Evolutionary conservation across 2,797 vertebrate species (phyloP).

Genomic region (Leontopithecus rosalia): DNA sequence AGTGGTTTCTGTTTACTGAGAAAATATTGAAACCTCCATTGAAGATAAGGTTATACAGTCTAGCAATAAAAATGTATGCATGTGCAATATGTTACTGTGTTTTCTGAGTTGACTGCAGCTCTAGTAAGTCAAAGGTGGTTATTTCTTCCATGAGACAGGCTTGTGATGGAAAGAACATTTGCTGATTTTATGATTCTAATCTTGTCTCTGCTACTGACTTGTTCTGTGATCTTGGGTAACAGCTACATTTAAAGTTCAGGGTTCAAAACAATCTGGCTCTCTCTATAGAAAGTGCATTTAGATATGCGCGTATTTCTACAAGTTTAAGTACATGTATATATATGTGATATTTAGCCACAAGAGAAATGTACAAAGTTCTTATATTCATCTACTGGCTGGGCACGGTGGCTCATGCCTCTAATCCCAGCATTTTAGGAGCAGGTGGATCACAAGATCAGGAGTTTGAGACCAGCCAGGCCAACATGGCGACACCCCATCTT

Average conservation of each 20-base stretch:
- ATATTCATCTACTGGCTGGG: neutral
- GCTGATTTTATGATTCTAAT: conserved; percentile 55
- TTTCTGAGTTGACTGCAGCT: conserved; percentile 30
- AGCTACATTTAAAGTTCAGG: conserved; percentile 41
- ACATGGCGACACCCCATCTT: too few species aligned
- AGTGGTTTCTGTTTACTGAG: conserved; percentile 66
- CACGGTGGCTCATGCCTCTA: too few species aligned
- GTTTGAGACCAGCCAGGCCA: too few species aligned
- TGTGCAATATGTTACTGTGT: conserved; percentile 44
- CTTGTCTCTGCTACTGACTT: conserved; percentile 31
- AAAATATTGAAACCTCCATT: conserved; percentile 62
- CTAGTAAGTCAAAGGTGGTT: conserved; percentile 52
- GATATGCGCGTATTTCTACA: neutral
- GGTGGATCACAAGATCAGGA: too few species aligned
- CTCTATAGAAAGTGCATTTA: neutral
- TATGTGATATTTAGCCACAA: neutral
- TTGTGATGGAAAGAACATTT: conserved; percentile 44
- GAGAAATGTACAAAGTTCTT: conserved; percentile 8
- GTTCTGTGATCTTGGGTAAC: conserved; percentile 24
- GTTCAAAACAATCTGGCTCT: conserved; percentile 28
- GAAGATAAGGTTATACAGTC: conserved; percentile 59
- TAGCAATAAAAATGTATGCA: conserved; percentile 42
- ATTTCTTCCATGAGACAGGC: conserved; percentile 25
- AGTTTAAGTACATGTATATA: neutral
- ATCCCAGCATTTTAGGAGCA: too few species aligned